phyloP scores from a whole-genome alignment of 2,113 vertebrate genomes.

The Vulpes lagopus region DNA sequence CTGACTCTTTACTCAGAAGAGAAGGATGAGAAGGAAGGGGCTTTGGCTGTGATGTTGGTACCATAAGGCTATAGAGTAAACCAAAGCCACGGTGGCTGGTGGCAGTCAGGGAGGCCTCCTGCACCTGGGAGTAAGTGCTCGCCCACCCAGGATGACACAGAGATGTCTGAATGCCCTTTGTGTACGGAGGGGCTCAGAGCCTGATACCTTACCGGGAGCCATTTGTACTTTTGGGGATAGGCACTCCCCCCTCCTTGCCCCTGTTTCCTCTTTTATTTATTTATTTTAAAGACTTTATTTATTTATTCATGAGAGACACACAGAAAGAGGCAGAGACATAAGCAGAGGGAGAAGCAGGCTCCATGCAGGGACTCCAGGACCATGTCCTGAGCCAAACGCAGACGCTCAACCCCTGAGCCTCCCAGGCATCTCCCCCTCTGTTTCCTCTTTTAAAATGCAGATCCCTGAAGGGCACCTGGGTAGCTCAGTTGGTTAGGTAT shows the following conservation, averaged over 20 bases:
- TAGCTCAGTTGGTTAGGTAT: too few relatives aligned
- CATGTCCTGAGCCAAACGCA: too few relatives aligned
- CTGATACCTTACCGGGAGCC: background rate
- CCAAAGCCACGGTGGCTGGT: background rate
- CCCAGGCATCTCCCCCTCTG: too few relatives aligned
- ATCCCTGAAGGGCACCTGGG: too few relatives aligned
- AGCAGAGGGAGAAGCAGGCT: too few relatives aligned
- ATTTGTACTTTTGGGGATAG: background rate
- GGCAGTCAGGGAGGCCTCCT: background rate
- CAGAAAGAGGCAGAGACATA: too few relatives aligned
- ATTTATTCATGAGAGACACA: too few relatives aligned
- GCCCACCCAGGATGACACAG: rapidly evolving
- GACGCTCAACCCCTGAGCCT: too few relatives aligned
- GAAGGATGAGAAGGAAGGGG: background rate
- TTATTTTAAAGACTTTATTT: too few relatives aligned
- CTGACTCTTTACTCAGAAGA: background rate
- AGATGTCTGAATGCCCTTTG: background rate
- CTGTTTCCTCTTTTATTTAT: background rate
- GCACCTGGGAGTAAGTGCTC: background rate
- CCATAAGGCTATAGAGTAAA: background rate
- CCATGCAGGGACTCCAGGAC: too few relatives aligned
- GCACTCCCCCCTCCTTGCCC: background rate
- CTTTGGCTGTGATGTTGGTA: background rate
- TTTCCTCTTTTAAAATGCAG: background rate
- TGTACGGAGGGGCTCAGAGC: background rate